phyloP scores from a whole-genome alignment of 1,140 invertebrate genomes.

The Nasonia longicornis region DNA sequence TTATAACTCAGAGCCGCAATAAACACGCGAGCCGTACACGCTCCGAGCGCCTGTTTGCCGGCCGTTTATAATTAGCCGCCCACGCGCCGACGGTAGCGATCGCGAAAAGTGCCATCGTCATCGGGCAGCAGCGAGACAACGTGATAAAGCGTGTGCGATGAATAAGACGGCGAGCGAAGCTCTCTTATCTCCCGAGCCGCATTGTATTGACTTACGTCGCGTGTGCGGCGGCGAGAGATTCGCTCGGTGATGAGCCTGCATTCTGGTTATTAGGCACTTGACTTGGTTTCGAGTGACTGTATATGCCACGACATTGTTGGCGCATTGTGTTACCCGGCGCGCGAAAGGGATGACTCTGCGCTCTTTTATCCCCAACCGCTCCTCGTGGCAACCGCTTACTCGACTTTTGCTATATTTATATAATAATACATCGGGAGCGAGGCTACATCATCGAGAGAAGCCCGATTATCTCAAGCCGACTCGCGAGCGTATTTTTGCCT shows the following conservation, averaged over 20 bases:
- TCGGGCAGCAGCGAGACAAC: neutral
- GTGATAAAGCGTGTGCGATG: neutral
- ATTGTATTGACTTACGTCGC: constrained; percentile 38
- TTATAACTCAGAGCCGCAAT: neutral
- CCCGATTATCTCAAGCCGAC: neutral
- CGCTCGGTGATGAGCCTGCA: constrained; percentile 35
- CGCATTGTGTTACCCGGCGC: constrained; percentile 13
- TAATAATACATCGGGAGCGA: neutral
- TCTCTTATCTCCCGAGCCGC: constrained; percentile 2
- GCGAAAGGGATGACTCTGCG: neutral
- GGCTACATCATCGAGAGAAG: neutral
- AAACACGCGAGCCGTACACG: neutral
- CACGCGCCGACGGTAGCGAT: neutral
- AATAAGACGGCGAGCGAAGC: neutral
- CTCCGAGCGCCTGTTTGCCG: neutral
- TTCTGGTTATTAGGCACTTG: constrained; percentile 45
- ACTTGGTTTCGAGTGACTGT: constrained; percentile 42
- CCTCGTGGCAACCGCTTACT: neutral
- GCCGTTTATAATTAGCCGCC: constrained; percentile 9
- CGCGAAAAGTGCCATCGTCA: neutral
- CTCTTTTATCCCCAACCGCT: neutral
- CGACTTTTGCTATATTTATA: constrained; percentile 6
- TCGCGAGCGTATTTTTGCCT: constrained; percentile 13
- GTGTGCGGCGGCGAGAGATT: neutral
- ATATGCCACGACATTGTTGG: constrained; percentile 11